phyloP scores from a whole-genome alignment of 2,113 vertebrate genomes.

The Tragelaphus buxtoni region DNA sequence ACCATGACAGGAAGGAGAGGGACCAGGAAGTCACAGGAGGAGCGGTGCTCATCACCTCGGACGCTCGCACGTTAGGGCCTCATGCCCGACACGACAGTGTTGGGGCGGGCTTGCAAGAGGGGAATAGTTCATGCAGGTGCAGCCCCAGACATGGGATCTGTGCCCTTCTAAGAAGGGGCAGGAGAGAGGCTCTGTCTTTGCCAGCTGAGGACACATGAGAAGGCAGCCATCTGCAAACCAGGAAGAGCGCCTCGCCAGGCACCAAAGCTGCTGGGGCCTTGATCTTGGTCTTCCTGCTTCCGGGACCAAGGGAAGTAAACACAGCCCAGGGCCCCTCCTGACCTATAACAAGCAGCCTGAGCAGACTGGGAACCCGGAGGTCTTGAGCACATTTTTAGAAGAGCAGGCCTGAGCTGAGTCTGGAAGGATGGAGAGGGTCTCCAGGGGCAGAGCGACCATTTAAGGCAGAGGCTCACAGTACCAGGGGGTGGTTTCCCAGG shows the following conservation, averaged over 20 bases:
- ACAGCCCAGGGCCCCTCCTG: fast-evolving
- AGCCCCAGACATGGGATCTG: fast-evolving
- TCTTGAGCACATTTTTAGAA: not conserved
- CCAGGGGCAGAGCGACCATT: fast-evolving
- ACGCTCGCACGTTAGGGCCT: fast-evolving
- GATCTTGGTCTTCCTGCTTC: fast-evolving
- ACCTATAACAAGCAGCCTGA: fast-evolving
- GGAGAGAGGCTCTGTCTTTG: fast-evolving
- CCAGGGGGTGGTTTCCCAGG: fast-evolving
- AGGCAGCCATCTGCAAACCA: fast-evolving
- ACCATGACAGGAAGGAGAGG: fast-evolving
- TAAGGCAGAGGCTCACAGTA: fast-evolving
- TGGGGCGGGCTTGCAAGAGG: fast-evolving
- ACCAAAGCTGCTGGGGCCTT: too few relatives aligned
- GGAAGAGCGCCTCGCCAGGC: too few relatives aligned
- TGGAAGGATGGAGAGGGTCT: too few relatives aligned
- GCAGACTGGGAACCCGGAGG: fast-evolving
- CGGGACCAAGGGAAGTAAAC: fast-evolving
- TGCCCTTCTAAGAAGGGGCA: fast-evolving
- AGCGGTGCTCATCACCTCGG: fast-evolving
- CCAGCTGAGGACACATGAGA: fast-evolving
- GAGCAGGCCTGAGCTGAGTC: not conserved
- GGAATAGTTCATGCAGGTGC: fast-evolving
- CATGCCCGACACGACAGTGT: fast-evolving
- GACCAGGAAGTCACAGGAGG: fast-evolving